phyloP scores from a whole-genome alignment of 2,113 vertebrate genomes.

The Pterocles burchelli region DNA sequence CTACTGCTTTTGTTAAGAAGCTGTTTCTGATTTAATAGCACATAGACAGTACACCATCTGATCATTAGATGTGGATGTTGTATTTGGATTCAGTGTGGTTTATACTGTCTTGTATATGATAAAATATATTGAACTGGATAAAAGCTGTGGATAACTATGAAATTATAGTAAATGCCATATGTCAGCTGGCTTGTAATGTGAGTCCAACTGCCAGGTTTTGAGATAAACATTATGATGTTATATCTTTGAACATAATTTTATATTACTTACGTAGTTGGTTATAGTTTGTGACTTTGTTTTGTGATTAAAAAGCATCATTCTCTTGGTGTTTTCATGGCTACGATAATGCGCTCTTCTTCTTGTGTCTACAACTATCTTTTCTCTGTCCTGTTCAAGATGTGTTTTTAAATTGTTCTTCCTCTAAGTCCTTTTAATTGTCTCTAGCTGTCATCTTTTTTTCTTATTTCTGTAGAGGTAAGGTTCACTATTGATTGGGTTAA shows the following conservation, averaged over 20 bases:
- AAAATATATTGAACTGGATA: constrained; percentile 1
- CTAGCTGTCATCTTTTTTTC: not conserved
- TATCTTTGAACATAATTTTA: not conserved
- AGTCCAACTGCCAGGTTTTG: not conserved
- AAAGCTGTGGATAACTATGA: not conserved
- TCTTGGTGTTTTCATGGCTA: not conserved
- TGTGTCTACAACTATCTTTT: not conserved
- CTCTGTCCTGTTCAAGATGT: not conserved
- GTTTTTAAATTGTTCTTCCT: not conserved
- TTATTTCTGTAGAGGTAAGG: not conserved
- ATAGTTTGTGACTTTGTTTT: not conserved
- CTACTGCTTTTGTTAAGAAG: constrained; percentile 21
- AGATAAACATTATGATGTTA: not conserved
- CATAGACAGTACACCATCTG: not conserved
- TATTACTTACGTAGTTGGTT: not conserved
- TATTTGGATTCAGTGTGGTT: not conserved
- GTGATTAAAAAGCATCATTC: not conserved
- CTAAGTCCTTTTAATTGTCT: not conserved
- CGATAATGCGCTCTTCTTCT: not conserved
- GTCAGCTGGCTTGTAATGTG: not conserved
- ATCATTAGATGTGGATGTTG: not conserved
- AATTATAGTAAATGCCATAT: not conserved
- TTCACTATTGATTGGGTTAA: not conserved
- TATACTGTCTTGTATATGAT: not conserved
- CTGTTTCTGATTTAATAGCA: constrained; percentile 15